Conservation (phyloP, 2,113 vertebrate species). For the Montifringilla adamsi region DNA sequence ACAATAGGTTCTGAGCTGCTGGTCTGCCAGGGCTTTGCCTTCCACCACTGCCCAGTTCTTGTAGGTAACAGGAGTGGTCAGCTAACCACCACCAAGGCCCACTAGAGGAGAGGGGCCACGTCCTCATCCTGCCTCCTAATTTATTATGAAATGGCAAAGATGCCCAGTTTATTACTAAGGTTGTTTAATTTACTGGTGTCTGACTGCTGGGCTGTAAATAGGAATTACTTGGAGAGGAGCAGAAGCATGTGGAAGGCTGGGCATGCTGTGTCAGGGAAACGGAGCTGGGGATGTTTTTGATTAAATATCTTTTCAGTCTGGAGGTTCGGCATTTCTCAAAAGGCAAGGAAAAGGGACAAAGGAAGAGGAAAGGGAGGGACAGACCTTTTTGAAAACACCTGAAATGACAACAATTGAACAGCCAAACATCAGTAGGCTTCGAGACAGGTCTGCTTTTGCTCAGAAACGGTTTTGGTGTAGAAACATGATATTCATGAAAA, state of each 20-base stretch:
- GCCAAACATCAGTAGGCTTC: background rate
- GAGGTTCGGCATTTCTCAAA: background rate
- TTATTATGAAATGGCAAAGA: background rate
- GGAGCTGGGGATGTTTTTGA: background rate
- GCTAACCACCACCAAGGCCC: too few species aligned
- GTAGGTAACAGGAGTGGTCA: background rate
- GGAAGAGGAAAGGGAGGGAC: background rate
- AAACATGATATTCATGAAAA: background rate
- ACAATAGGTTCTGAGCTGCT: background rate
- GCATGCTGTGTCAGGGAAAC: rapidly evolving
- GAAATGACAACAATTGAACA: background rate
- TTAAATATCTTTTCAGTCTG: background rate
- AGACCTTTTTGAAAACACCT: background rate
- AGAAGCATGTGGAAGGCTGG: rapidly evolving
- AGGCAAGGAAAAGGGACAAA: background rate
- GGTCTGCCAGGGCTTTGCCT: background rate
- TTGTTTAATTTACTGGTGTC: background rate
- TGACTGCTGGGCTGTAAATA: background rate
- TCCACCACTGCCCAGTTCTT: background rate
- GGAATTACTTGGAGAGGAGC: background rate
- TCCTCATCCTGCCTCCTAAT: background rate
- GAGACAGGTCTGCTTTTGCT: background rate
- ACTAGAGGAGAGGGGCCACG: rapidly evolving
- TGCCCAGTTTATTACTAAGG: background rate
- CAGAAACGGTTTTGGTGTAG: background rate